A percentile compares a stretch with the other conserved stretches of the same genome.
Conservation (phyloP, 2,797 vertebrate species). For the Sebastolobus alascanus region DNA sequence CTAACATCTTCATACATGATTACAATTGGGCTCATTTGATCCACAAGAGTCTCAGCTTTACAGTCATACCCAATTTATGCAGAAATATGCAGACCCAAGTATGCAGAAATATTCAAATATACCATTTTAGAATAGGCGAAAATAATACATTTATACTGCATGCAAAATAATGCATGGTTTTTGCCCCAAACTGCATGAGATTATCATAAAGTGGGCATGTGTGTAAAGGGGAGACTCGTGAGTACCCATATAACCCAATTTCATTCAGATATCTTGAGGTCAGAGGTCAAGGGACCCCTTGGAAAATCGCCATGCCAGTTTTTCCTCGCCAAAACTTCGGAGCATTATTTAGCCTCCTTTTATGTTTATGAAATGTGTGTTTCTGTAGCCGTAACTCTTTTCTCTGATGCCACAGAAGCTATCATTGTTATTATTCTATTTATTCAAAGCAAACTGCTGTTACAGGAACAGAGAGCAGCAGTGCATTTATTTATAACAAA, state of each 20-base stretch:
- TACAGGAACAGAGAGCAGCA: slow-evolving; percentile 2
- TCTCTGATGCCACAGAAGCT: background rate
- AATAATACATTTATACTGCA: background rate
- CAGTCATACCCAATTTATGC: background rate
- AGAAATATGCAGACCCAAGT: background rate
- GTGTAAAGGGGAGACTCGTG: too few species aligned
- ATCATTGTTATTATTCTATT: slow-evolving; percentile 5
- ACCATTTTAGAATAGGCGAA: background rate
- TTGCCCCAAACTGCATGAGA: too few species aligned
- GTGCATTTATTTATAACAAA: slow-evolving; percentile 13
- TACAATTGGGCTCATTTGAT: background rate
- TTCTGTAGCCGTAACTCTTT: background rate
- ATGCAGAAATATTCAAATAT: background rate
- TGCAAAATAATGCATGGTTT: too few species aligned
- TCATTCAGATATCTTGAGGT: background rate
- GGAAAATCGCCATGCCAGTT: background rate
- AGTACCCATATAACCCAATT: background rate
- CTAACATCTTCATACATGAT: background rate
- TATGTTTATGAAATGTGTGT: slow-evolving; percentile 19
- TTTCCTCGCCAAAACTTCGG: too few species aligned
- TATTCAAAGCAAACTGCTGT: slow-evolving; percentile 6
- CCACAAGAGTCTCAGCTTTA: background rate
- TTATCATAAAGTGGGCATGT: too few species aligned
- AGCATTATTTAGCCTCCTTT: background rate
- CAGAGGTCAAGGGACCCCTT: background rate